Evolutionary conservation across 2,113 vertebrate genomes (phyloP).

Genomic region (Myodes glareolus): DNA sequence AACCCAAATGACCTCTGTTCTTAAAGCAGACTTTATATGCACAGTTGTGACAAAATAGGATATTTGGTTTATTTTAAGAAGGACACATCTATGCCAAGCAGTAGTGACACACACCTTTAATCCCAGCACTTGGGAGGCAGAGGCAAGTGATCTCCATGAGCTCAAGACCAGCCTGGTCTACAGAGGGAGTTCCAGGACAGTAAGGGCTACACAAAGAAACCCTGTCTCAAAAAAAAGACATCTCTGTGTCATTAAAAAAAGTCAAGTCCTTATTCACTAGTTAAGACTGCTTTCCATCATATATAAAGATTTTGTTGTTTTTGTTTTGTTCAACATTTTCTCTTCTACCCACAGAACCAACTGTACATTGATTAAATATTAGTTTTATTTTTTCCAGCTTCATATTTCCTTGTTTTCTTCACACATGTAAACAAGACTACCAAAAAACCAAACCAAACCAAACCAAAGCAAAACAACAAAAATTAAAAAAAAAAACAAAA

Average conservation of each 20-base stretch:
- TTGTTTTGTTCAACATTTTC: neutral
- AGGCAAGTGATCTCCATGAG: neutral
- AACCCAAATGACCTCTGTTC: neutral
- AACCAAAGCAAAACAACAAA: neutral
- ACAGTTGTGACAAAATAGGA: neutral
- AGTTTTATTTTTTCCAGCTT: neutral
- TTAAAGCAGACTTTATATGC: neutral
- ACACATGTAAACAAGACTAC: neutral
- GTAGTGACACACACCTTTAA: neutral
- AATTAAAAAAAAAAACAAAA: neutral
- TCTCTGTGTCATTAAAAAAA: neutral
- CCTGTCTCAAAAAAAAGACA: neutral
- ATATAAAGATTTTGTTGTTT: neutral
- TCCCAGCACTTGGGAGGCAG: neutral
- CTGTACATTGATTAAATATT: neutral
- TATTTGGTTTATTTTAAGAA: neutral
- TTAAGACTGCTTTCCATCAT: neutral
- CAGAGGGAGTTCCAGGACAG: neutral
- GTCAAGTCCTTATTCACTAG: neutral
- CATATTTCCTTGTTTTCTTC: neutral
- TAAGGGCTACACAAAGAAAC: neutral
- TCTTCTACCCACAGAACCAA: neutral
- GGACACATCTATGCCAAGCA: neutral
- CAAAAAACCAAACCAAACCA: neutral
- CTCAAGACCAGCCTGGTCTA: neutral